Evolutionary conservation across 2,888 invertebrate genomes (phyloP).

Genomic region (Loripinus fragilis): DNA sequence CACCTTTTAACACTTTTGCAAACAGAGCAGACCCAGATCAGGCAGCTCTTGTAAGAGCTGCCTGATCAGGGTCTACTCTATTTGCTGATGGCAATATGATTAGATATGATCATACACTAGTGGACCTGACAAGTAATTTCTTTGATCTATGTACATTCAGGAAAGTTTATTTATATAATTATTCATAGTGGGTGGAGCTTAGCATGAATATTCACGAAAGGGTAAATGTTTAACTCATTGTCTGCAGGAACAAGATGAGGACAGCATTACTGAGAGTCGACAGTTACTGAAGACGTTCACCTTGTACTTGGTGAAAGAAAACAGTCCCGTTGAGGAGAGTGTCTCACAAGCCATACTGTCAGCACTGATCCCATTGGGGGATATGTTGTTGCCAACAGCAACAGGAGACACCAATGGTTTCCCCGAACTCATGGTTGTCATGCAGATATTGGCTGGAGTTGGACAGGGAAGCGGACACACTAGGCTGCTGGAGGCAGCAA

Average conservation of each 20-base stretch:
- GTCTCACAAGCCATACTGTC: slow-evolving; percentile 88
- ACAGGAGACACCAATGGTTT: slow-evolving; percentile 86
- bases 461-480: slow-evolving; percentile 92
- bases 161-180: too few species aligned
- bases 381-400: not conserved
- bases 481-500: slow-evolving; percentile 90
- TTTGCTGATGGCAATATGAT: too few species aligned
- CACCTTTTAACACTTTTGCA: too few species aligned
- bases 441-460: slow-evolving; percentile 93
- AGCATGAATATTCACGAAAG: too few species aligned
- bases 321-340: slow-evolving; percentile 85
- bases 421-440: slow-evolving; percentile 90
- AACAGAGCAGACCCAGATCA: too few species aligned
- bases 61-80: too few species aligned
- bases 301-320: slow-evolving; percentile 89
- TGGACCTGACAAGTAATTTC: too few species aligned
- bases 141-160: too few species aligned
- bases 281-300: slow-evolving; percentile 89
- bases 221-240: too few species aligned
- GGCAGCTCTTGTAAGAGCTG: too few species aligned
- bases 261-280: slow-evolving; percentile 88
- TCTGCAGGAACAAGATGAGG: slow-evolving; percentile 72
- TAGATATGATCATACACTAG: too few species aligned
- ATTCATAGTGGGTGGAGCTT: too few species aligned
- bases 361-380: slow-evolving; percentile 89